Conservation (phyloP, 2,888 invertebrate genomes). For the Hanleya hanleyi region DNA sequence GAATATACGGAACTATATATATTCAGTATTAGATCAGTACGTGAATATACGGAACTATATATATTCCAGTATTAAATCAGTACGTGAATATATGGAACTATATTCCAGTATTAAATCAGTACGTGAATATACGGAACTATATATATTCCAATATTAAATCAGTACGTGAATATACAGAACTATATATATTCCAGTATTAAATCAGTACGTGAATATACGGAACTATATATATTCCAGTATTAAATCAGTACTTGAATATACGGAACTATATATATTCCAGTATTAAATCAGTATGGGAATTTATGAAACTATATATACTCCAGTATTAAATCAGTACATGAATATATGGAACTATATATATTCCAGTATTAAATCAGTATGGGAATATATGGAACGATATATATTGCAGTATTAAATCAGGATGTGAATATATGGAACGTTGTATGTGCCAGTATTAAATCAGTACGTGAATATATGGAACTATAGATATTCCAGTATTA, state of each 20-base stretch:
- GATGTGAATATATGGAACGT: background rate
- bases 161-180: conserved; percentile 75
- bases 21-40: background rate
- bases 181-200: conserved; percentile 70
- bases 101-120: conserved; percentile 79
- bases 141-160: conserved; percentile 78
- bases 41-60: background rate
- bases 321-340: background rate
- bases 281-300: conserved; percentile 81
- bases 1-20: background rate
- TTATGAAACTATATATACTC: background rate
- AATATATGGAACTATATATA: background rate
- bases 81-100: background rate
- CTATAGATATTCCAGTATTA: background rate
- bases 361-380: conserved; percentile 84
- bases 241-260: conserved; percentile 82
- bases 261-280: background rate
- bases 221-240: background rate
- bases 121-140: background rate
- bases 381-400: background rate
- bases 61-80: conserved; percentile 82
- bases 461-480: conserved; percentile 77
- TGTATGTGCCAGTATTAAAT: conserved; percentile 76
- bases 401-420: background rate
- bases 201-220: background rate